Evolutionary conservation across 2,888 invertebrate species (phyloP).

Genomic region (Trissolcus japonicus): DNA sequence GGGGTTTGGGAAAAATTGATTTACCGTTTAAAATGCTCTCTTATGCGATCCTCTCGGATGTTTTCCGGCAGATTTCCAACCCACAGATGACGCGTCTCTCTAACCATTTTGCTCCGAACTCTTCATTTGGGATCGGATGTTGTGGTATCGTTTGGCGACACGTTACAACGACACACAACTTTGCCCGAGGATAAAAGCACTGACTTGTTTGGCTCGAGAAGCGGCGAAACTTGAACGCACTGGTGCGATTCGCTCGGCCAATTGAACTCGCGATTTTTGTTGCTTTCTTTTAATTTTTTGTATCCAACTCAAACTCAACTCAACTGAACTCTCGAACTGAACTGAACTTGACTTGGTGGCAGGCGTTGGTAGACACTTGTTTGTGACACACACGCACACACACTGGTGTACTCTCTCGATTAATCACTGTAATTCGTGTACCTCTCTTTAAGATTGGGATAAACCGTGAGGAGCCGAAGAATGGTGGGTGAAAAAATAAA

Average conservation of each 20-base stretch:
- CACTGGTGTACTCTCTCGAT: too few relatives aligned
- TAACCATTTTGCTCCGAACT: constrained; percentile 99
- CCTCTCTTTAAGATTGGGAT: not conserved
- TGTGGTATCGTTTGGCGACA: constrained; percentile 76
- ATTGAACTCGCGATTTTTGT: too few relatives aligned
- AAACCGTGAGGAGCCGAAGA: constrained; percentile 20
- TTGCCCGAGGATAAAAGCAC: constrained; percentile 60
- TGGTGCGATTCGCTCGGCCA: too few relatives aligned
- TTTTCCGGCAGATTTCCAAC: constrained; percentile 99
- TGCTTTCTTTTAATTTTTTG: not conserved
- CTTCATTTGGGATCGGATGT: constrained; percentile 88
- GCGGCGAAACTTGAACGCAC: not conserved
- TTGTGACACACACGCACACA: constrained; percentile 11
- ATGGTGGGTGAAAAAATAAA: constrained; percentile 17
- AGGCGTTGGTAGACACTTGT: constrained; percentile 2
- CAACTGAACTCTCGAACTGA: constrained; percentile 10
- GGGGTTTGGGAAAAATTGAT: constrained; percentile 6
- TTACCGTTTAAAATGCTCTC: constrained; percentile 97
- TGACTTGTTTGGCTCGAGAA: constrained; percentile 2
- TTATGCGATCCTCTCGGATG: constrained; percentile 97
- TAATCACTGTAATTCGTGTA: not conserved
- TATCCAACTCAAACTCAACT: constrained; percentile 1
- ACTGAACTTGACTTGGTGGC: constrained; percentile 20
- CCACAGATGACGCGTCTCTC: constrained; percentile 99
- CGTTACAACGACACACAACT: constrained; percentile 77